phyloP scores from a whole-genome alignment of 2,113 vertebrate genomes.

The Muscicapa adusta region DNA sequence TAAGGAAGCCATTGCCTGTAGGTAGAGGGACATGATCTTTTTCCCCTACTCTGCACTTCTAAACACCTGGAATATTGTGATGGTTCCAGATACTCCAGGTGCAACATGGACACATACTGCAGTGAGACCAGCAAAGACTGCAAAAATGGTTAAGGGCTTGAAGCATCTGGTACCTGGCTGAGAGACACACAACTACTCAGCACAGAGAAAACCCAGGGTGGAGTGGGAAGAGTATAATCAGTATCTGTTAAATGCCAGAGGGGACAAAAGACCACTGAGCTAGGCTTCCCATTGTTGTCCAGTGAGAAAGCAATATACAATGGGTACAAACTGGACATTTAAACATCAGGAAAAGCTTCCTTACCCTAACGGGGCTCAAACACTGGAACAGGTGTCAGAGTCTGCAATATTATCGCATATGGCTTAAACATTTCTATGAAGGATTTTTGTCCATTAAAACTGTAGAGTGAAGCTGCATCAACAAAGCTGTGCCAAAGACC shows the following conservation, averaged over 20 bases:
- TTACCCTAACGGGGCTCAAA: not conserved
- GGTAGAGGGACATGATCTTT: not conserved
- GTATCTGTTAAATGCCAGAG: not conserved
- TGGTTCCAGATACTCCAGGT: not conserved
- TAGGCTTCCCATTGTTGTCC: not conserved
- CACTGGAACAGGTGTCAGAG: not conserved
- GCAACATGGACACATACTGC: fast-evolving
- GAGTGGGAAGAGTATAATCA: not conserved
- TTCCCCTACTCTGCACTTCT: not conserved
- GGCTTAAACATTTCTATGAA: not conserved
- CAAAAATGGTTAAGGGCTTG: not conserved
- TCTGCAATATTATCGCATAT: not conserved
- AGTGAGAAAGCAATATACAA: not conserved
- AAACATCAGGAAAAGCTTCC: not conserved
- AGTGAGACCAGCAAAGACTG: fast-evolving
- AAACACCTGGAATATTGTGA: not conserved
- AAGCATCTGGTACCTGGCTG: not conserved
- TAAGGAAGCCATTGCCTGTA: not conserved
- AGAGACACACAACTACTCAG: not conserved
- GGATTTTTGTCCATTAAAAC: not conserved
- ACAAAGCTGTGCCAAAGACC: not conserved
- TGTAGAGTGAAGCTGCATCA: not conserved
- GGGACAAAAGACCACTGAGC: not conserved
- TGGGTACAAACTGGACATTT: not conserved
- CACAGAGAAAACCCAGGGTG: not conserved